A percentile compares a stretch with the other conserved stretches of the same genome.
These are phyloP conservation scores for Megalops atlanticus DNA, from an alignment of 2,113 vertebrate species.

Conservation along the genomic window DNA sequence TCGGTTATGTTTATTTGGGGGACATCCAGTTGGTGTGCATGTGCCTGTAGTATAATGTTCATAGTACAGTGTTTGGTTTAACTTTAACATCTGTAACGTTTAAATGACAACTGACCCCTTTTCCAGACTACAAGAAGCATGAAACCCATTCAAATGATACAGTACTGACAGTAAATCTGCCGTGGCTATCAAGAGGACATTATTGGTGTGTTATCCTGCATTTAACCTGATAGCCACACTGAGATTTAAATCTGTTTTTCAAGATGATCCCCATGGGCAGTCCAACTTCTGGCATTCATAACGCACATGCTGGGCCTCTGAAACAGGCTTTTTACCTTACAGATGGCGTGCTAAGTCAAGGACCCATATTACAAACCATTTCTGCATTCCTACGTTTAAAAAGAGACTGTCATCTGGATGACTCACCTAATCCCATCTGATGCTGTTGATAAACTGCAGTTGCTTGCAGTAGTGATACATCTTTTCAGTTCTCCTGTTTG, in stretches of 20 bases:
- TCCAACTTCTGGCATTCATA: too few relatives aligned
- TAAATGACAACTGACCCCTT: background rate
- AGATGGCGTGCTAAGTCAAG: too few relatives aligned
- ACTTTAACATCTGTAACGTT: background rate
- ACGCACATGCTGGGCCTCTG: background rate
- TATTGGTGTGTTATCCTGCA: background rate
- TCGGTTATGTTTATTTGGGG: background rate
- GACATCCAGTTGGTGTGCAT: background rate
- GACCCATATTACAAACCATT: background rate
- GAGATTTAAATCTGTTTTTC: background rate
- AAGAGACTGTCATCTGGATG: background rate
- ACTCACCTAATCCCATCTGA: background rate
- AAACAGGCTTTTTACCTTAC: background rate
- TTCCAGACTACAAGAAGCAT: background rate
- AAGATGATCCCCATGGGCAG: background rate
- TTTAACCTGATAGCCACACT: background rate
- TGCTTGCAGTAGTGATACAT: slow-evolving; percentile 12
- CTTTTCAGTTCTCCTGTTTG: slow-evolving; percentile 34
- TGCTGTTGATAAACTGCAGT: background rate
- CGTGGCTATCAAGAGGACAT: background rate
- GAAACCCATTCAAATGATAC: too few relatives aligned
- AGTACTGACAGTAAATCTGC: background rate
- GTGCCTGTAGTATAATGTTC: background rate
- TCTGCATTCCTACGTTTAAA: background rate
- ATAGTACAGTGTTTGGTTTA: too few relatives aligned